Evolutionary conservation across 2,113 vertebrate species (phyloP).

Genomic region (Myotis lucifugus): DNA sequence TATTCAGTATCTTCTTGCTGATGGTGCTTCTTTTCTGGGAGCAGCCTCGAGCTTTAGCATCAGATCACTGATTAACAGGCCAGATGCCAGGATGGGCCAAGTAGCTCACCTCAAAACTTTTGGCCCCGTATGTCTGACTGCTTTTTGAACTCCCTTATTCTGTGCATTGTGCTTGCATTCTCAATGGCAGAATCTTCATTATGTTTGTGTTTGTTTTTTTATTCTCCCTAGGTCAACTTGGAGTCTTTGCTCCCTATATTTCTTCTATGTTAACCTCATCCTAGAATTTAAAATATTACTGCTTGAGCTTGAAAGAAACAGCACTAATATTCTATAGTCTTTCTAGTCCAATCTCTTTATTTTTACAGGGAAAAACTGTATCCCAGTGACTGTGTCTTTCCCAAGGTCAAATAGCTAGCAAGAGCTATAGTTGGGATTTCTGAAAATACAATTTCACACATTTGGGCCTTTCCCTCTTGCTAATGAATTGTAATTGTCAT

Average conservation of each 20-base stretch:
- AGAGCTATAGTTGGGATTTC: background rate
- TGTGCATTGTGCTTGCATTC: background rate
- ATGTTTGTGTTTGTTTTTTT: background rate
- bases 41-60: background rate
- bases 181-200: background rate
- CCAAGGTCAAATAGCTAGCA: background rate
- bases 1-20: background rate
- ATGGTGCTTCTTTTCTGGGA: background rate
- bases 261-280: background rate
- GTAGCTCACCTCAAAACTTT: background rate
- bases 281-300: conserved; percentile 22
- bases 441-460: conserved; percentile 23
- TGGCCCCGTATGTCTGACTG: background rate
- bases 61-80: background rate
- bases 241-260: background rate
- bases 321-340: background rate
- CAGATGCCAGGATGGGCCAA: background rate
- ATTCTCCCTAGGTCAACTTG: background rate
- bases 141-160: conserved; percentile 11
- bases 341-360: background rate
- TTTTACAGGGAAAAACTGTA: background rate
- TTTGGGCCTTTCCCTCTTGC: background rate
- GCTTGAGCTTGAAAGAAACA: background rate
- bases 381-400: background rate
- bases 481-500: conserved; percentile 22